Evolutionary conservation across 2,797 vertebrate species (phyloP), one percentile per base, ranked within the genome.

Genomic region (Tiaroga cobitis): DNA sequence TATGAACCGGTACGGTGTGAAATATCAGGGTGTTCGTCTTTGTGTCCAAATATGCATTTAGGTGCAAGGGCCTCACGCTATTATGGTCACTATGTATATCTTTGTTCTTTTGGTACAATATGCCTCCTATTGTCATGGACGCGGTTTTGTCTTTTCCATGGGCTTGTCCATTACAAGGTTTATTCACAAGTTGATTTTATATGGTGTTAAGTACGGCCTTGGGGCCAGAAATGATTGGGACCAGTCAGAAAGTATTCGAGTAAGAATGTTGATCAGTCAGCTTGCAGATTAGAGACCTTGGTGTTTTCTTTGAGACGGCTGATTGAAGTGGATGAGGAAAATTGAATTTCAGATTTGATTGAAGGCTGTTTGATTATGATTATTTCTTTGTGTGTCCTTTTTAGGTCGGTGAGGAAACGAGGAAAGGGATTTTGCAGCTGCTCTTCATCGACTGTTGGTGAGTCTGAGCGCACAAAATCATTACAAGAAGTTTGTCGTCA

Each of bases 331-430:
- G 70, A 80, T 73, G 65, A 76, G 79, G 56, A n/a, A 81, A 79
- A 74, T 78, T 84, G 69, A 63, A 68, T 86, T 85, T 72, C 24
- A 78, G 83, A 56, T 89, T 80, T 83, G 29, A 79, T 82, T 90
- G 87, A 90, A 90, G 80, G 80, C 76, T 73, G 85, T 82, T 73
- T 54, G 76, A 89, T 90, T 91, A 76, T 94, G 79, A 94, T 88
- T 49, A 70, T 85, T 85, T 87, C 89, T 88, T 91, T 89, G 91
- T 92, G 3, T 94, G 89, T 94, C 89, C 92, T 92, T 84, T 79
- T 82, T 92, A 96, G 95, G 94, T 92, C 89, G 85, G 90, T 88
- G 91, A 93, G 87, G 88, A 90, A 93, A 90, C 84, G 69, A 63
- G 63, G 82, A 85, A 77, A 69, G 67, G 84, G 78, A 79, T 69